Percentiles rank a stretch among this genome's conserved stretches.
phyloP scores from a whole-genome alignment of 2,888 invertebrate species.

The Cosmia trapezina region DNA sequence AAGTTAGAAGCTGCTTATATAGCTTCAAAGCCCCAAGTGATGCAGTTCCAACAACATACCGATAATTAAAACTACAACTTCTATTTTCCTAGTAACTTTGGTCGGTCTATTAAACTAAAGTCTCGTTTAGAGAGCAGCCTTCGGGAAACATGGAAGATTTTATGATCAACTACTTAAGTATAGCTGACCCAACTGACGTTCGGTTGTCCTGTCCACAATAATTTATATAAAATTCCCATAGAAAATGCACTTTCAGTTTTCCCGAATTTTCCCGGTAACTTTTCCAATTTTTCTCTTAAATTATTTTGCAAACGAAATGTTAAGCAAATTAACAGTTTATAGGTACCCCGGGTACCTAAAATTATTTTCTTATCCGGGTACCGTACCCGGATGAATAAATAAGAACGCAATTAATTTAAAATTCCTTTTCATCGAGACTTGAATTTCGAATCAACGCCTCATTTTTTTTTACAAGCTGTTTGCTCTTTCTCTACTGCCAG shows the following conservation, averaged over 20 bases:
- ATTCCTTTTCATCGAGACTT: conserved; percentile 11
- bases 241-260: no score
- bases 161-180: not conserved
- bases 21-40: conserved; percentile 24
- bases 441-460: conserved; percentile 31
- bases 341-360: no score
- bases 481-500: conserved; percentile 40
- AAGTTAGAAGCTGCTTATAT: conserved; percentile 16
- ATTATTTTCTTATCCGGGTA: no score
- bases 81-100: not conserved
- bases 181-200: no score
- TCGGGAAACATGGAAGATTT: not conserved
- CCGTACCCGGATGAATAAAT: conserved; percentile 2
- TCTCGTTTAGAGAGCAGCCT: not conserved
- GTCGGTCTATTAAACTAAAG: not conserved
- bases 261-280: no score
- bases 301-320: conserved; percentile 5
- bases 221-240: no score
- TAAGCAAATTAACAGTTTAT: not conserved
- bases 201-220: no score
- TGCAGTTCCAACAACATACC: conserved; percentile 17
- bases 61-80: conserved; percentile 15
- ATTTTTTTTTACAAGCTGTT: conserved; percentile 44
- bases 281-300: no score
- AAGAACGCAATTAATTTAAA: conserved; percentile 2